Percentiles rank a stretch among this genome's conserved stretches.
Evolutionary conservation across 2,113 vertebrate species (phyloP).

Genomic region (Conger conger): DNA sequence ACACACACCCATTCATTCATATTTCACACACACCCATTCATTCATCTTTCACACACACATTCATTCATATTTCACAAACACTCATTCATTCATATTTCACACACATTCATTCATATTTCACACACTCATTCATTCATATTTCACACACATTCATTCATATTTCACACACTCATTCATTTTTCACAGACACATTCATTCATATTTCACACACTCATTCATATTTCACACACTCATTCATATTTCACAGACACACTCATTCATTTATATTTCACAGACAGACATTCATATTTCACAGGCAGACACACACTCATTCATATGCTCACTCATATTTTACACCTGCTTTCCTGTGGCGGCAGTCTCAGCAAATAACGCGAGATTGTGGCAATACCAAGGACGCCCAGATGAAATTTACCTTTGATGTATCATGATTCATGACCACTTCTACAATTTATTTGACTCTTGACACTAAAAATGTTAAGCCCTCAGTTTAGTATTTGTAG

Average conservation of each 20-base stretch:
- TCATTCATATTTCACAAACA: neutral
- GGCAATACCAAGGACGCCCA: neutral
- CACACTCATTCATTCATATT: neutral
- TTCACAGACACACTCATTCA: too few relatives aligned
- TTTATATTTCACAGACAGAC: too few relatives aligned
- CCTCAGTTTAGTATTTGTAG: conserved; percentile 1
- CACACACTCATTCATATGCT: neutral
- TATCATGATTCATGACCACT: neutral
- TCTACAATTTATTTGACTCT: neutral
- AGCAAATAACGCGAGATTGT: neutral
- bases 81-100: neutral
- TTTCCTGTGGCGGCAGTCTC: neutral
- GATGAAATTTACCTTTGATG: neutral
- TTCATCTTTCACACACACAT: too few relatives aligned
- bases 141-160: too few relatives aligned
- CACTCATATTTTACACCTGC: neutral
- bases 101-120: too few relatives aligned
- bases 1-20: too few relatives aligned
- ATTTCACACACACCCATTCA: neutral
- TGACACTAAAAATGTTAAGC: conserved; percentile 47
- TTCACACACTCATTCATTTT: too few relatives aligned
- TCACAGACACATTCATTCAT: too few relatives aligned
- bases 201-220: too few relatives aligned
- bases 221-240: too few relatives aligned
- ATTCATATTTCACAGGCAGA: too few relatives aligned